Conservation (phyloP, 2,888 invertebrate genomes). For the Cenopis cana region DNA sequence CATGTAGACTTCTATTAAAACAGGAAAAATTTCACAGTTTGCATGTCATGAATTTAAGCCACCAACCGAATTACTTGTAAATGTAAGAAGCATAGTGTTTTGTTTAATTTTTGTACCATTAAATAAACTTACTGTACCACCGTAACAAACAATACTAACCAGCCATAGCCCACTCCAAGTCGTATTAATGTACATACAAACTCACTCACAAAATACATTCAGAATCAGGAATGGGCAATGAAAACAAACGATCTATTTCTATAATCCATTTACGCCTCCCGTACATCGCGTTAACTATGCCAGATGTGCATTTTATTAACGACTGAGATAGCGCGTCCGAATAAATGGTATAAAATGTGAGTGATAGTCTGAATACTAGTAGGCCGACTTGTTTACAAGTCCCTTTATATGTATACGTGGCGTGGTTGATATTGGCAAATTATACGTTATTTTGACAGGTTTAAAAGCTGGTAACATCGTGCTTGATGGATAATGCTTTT, state of each 20-base stretch:
- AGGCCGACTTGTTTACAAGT: constrained; percentile 42
- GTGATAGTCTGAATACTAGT: constrained; percentile 45
- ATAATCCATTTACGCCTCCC: constrained; percentile 58
- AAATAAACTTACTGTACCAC: neutral
- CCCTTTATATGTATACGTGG: neutral
- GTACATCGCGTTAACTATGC: constrained; percentile 51
- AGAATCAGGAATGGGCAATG: constrained; percentile 48
- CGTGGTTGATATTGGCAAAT: constrained; percentile 18
- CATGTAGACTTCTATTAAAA: too few relatives aligned
- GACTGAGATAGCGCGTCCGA: constrained; percentile 48
- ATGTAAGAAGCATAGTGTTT: neutral
- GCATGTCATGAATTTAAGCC: neutral
- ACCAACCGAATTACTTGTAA: too few relatives aligned
- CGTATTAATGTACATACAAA: constrained; percentile 9
- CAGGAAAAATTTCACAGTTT: too few relatives aligned
- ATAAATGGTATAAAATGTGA: constrained; percentile 43
- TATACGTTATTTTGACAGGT: constrained; percentile 45
- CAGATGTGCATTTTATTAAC: constrained; percentile 58
- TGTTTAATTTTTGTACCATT: neutral
- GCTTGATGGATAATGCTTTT: constrained; percentile 5
- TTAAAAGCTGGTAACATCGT: constrained; percentile 34
- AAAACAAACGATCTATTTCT: constrained; percentile 65
- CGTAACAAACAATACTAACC: constrained; percentile 4
- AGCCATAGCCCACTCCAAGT: constrained; percentile 6
- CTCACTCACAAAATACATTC: constrained; percentile 21